phyloP scores from a whole-genome alignment of 2,888 invertebrate genomes.

The Sphaerophoria rueppellii region DNA sequence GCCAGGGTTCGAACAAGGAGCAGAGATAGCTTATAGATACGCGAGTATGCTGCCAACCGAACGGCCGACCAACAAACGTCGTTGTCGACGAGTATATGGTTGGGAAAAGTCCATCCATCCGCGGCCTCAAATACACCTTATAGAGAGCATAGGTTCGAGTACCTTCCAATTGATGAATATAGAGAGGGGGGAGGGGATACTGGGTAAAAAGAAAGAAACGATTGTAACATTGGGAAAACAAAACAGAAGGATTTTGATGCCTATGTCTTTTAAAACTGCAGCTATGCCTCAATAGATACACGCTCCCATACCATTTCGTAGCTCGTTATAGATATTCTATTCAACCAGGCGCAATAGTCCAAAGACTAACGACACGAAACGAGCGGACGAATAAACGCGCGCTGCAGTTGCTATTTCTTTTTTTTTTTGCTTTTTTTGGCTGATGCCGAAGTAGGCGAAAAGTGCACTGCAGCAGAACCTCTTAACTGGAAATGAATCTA shows the following conservation, averaged over 20 bases:
- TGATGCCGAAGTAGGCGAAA: constrained; percentile 63
- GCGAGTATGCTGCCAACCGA: background rate
- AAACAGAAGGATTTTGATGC: constrained; percentile 73
- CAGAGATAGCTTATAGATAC: constrained; percentile 52
- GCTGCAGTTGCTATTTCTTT: constrained; percentile 42
- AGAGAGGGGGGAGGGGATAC: background rate
- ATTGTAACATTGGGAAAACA: constrained; percentile 59
- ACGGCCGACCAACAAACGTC: constrained; percentile 9
- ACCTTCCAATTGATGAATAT: background rate
- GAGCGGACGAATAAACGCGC: constrained; percentile 34
- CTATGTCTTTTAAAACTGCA: constrained; percentile 68
- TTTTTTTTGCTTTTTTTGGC: background rate
- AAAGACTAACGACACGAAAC: constrained; percentile 71
- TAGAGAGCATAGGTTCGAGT: background rate
- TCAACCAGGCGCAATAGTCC: constrained; percentile 62
- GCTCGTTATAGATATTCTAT: constrained; percentile 34
- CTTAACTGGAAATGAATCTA: constrained; percentile 66
- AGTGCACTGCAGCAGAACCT: constrained; percentile 67
- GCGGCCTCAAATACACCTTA: constrained; percentile 27
- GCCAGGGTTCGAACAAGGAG: constrained; percentile 64
- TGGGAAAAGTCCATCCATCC: constrained; percentile 52
- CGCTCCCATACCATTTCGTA: constrained; percentile 8
- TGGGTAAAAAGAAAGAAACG: constrained; percentile 23
- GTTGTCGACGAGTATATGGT: constrained; percentile 15
- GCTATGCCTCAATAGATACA: constrained; percentile 70